Evolutionary conservation across 2,113 vertebrate genomes (phyloP).

Genomic region (Neomonachus schauinslandi): DNA sequence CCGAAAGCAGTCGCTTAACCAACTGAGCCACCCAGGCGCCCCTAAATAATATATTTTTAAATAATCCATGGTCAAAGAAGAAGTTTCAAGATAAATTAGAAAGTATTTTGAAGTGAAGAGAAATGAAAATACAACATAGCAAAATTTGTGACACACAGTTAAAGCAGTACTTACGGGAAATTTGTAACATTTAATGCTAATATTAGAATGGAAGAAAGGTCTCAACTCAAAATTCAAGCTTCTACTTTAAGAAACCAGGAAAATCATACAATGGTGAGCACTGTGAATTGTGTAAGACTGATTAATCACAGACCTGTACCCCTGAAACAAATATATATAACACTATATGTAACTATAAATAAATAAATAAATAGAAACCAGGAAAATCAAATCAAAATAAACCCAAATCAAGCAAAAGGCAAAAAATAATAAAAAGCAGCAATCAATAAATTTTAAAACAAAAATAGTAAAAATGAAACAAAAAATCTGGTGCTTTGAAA

Average conservation of each 20-base stretch:
- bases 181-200: not conserved
- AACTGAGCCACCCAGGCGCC: too few species aligned
- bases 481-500: not conserved
- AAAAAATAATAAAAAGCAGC: not conserved
- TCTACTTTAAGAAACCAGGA: not conserved
- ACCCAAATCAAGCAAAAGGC: not conserved
- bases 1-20: too few species aligned
- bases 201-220: not conserved
- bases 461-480: not conserved
- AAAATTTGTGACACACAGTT: not conserved
- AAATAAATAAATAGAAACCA: not conserved
- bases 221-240: not conserved
- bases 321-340: too few species aligned
- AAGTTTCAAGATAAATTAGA: not conserved
- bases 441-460: not conserved
- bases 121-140: conserved; percentile 4
- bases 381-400: not conserved
- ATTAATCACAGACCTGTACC: too few species aligned
- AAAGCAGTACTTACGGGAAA: not conserved
- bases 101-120: not conserved
- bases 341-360: too few species aligned
- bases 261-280: not conserved
- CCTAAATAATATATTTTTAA: not conserved
- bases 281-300: too few species aligned
- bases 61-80: not conserved